Percentiles rank a stretch among this genome's conserved stretches.
phyloP scores from a whole-genome alignment of 2,797 vertebrate species.

The Urocyon cinereoargenteus region DNA sequence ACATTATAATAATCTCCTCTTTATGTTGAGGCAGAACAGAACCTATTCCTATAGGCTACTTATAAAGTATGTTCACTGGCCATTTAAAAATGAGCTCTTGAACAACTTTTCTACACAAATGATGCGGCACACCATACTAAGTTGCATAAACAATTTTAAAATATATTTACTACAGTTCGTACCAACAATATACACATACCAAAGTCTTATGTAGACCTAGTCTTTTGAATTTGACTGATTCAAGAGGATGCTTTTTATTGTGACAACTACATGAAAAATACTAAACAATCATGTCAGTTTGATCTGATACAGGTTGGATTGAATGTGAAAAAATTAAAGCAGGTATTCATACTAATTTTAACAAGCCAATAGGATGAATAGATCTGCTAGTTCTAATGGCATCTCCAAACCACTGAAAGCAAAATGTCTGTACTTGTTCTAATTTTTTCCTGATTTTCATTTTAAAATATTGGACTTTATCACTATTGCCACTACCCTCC shows the following conservation, averaged over 20 bases:
- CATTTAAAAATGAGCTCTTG: background rate
- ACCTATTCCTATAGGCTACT: background rate
- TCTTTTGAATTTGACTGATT: background rate
- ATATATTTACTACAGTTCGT: background rate
- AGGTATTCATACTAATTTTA: background rate
- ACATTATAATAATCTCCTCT: background rate
- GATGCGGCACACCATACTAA: background rate
- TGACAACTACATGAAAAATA: background rate
- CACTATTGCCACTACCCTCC: background rate
- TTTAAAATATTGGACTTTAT: background rate
- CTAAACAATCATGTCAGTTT: background rate
- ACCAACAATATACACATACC: background rate
- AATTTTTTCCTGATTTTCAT: background rate
- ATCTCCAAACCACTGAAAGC: background rate
- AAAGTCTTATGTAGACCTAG: background rate
- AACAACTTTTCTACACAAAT: slow-evolving; percentile 22
- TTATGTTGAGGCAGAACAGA: background rate
- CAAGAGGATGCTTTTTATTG: background rate
- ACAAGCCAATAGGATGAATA: background rate
- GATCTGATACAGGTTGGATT: background rate
- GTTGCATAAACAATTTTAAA: background rate
- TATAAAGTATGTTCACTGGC: background rate
- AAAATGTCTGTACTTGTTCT: background rate
- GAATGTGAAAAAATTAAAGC: accelerated
- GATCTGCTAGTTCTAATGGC: background rate